Percentiles rank a stretch among this genome's conserved stretches.
Evolutionary conservation across 35 echinoderm and acorn worm genomes (phyloP).

Genomic region (Nesometra sesokonis): DNA sequence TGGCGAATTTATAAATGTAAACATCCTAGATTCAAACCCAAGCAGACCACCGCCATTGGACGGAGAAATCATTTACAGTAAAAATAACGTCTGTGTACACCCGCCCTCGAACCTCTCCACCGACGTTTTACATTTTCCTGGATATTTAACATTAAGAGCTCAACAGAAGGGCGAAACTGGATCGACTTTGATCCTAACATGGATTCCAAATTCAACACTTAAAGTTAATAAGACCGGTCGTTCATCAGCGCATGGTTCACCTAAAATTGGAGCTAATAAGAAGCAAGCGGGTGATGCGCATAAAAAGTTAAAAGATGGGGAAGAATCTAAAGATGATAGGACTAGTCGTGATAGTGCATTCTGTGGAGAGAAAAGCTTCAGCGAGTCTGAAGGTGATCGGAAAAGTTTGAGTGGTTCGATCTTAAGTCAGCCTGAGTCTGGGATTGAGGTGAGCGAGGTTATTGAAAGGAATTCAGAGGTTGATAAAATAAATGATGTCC

Average conservation of each 20-base stretch:
- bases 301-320: not conserved
- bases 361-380: constrained; percentile 10
- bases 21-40: constrained; percentile 69
- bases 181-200: constrained; percentile 76
- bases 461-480: not conserved
- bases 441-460: constrained; percentile 24
- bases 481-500: not conserved
- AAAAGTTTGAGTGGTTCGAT: constrained; percentile 29
- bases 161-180: constrained; percentile 48
- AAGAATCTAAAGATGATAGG: constrained; percentile 16
- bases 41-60: constrained; percentile 86
- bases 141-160: constrained; percentile 84
- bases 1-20: constrained; percentile 61
- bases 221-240: constrained; percentile 14
- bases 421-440: constrained; percentile 47
- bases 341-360: constrained; percentile 25
- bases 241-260: not conserved
- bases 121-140: constrained; percentile 60
- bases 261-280: not conserved
- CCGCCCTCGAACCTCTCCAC: constrained; percentile 70
- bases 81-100: constrained; percentile 98
- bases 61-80: constrained; percentile 97
- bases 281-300: not conserved
- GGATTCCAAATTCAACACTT: constrained; percentile 90
- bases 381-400: not conserved